Conservation (phyloP, 35 echinoderm and acorn worm species). For the Apostichopus japonicus region DNA sequence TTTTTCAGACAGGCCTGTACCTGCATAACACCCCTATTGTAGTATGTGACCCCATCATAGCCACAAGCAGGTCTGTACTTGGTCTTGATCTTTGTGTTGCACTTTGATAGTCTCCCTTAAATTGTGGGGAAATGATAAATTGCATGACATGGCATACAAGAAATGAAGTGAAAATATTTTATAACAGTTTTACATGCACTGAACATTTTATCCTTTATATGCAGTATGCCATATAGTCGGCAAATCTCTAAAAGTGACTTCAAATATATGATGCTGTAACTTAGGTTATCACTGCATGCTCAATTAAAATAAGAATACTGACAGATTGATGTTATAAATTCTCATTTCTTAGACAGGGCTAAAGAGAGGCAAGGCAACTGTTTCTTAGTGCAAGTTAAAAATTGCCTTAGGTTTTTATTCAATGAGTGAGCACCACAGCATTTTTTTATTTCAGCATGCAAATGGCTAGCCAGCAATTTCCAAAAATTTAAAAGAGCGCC, state of each 20-base stretch:
- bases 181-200: not conserved
- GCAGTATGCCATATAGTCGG: not conserved
- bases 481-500: too few relatives aligned
- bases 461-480: too few relatives aligned
- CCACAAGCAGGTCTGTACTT: constrained; percentile 85
- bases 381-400: too few relatives aligned
- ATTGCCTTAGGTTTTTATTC: too few relatives aligned
- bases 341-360: not conserved
- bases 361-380: too few relatives aligned
- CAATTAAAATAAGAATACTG: too few relatives aligned
- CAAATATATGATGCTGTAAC: too few relatives aligned
- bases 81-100: constrained; percentile 52
- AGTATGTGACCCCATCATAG: constrained; percentile 76
- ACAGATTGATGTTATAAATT: not conserved
- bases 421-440: too few relatives aligned
- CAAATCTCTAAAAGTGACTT: too few relatives aligned
- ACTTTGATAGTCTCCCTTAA: constrained; percentile 35
- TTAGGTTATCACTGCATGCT: too few relatives aligned
- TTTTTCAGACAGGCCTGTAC: constrained; percentile 74
- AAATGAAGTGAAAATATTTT: not conserved
- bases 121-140: not conserved
- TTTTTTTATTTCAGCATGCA: too few relatives aligned
- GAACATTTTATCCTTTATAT: not conserved
- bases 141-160: not conserved
- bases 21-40: constrained; percentile 75